Evolutionary conservation across 2,113 vertebrate genomes (phyloP).

Genomic region (Chauna torquata): DNA sequence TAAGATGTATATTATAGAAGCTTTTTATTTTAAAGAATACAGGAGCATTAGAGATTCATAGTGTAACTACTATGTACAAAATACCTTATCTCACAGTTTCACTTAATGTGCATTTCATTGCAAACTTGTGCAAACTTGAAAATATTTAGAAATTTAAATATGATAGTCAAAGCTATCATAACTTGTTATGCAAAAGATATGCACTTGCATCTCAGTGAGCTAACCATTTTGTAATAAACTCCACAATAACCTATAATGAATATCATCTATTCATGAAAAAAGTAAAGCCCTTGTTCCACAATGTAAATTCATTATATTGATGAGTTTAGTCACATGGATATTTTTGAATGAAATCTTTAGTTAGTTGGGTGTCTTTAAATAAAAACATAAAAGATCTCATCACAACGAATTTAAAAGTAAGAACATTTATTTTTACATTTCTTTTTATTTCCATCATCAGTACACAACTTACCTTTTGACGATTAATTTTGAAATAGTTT

Average conservation of each 20-base stretch:
- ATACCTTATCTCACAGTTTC: background rate
- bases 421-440: background rate
- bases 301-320: slow-evolving; percentile 27
- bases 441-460: slow-evolving; percentile 32
- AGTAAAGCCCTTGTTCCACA: background rate
- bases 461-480: slow-evolving; percentile 34
- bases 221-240: slow-evolving; percentile 27
- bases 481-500: slow-evolving; percentile 54
- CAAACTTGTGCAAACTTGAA: background rate
- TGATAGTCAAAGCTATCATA: background rate
- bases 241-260: background rate
- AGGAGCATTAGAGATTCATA: background rate
- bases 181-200: background rate
- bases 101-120: background rate
- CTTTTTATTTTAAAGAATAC: background rate
- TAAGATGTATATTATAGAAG: background rate
- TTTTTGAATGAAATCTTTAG: background rate
- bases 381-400: background rate
- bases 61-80: background rate
- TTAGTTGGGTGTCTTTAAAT: background rate
- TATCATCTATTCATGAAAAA: background rate
- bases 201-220: background rate
- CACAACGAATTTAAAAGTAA: background rate
- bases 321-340: background rate
- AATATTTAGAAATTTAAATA: background rate